Conservation (phyloP, 2,113 vertebrate species). For the Gnathochromis pfefferi region DNA sequence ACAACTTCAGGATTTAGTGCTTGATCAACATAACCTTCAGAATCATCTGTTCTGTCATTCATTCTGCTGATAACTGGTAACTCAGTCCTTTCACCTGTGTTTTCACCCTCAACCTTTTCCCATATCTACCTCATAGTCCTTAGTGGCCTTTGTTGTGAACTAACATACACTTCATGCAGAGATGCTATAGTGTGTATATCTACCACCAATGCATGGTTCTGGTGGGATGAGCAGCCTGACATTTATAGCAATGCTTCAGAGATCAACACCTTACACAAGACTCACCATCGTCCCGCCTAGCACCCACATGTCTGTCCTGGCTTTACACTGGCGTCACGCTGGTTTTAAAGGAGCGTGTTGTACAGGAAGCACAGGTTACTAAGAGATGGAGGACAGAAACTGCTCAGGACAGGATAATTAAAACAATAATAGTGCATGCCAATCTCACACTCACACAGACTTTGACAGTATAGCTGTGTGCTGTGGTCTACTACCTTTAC, state of each 20-base stretch:
- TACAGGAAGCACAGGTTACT: background rate
- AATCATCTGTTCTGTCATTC: background rate
- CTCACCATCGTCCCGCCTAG: background rate
- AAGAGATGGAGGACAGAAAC: background rate
- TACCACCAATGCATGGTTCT: background rate
- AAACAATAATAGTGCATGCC: background rate
- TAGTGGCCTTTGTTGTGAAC: background rate
- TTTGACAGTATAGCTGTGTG: background rate
- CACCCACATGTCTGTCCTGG: background rate
- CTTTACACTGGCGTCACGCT: background rate
- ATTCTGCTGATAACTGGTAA: background rate
- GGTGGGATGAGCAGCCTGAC: background rate
- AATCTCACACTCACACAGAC: background rate
- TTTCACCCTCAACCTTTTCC: background rate
- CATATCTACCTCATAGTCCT: accelerated
- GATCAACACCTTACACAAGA: constrained; percentile 13
- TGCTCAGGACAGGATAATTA: background rate
- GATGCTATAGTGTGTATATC: background rate
- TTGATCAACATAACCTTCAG: background rate
- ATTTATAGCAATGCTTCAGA: background rate
- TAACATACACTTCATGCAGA: background rate
- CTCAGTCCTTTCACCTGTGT: background rate
- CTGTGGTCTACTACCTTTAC: background rate
- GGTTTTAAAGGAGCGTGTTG: background rate
- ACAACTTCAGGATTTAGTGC: background rate